A percentile compares a stretch with the other conserved stretches of the same genome.
These are phyloP conservation scores for Nomada fabriciana DNA, from an alignment of 2,888 invertebrate species.

Conservation along the genomic window DNA sequence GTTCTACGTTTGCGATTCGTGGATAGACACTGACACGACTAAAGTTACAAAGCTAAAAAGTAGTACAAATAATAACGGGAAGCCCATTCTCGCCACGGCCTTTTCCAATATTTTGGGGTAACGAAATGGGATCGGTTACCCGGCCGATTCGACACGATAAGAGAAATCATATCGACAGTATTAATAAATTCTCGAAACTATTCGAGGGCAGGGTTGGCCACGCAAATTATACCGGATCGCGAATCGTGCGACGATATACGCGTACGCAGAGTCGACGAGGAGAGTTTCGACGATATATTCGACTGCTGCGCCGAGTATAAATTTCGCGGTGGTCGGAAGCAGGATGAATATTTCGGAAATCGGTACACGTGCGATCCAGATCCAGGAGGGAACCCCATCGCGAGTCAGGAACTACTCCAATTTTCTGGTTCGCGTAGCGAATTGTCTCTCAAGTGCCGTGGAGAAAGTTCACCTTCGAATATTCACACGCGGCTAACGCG, in stretches of 20 bases:
- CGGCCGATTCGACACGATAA: background rate
- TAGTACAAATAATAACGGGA: no score
- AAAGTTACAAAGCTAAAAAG: conserved; percentile 13
- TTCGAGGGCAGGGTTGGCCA: conserved; percentile 2
- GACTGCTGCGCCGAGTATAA: conserved; percentile 65
- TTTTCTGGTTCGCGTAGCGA: conserved; percentile 70
- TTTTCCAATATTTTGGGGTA: no score
- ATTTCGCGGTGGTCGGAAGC: conserved; percentile 62
- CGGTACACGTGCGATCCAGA: conserved; percentile 67
- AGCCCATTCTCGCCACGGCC: no score
- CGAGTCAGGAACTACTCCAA: conserved; percentile 71
- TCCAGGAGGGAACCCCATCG: conserved; percentile 60
- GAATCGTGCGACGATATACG: conserved; percentile 13
- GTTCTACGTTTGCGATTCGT: conserved; percentile 24
- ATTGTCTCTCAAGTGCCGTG: conserved; percentile 62
- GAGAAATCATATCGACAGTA: conserved; percentile 16
- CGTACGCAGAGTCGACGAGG: background rate
- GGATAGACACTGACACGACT: background rate
- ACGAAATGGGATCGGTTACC: background rate
- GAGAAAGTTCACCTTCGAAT: conserved; percentile 53
- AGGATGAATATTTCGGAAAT: conserved; percentile 76
- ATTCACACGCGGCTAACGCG: conserved; percentile 4
- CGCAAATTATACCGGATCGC: conserved; percentile 21
- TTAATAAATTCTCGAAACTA: conserved; percentile 21
- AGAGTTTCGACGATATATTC: conserved; percentile 60